Conservation (phyloP, 2,113 vertebrate species). For the Athene cunicularia region DNA sequence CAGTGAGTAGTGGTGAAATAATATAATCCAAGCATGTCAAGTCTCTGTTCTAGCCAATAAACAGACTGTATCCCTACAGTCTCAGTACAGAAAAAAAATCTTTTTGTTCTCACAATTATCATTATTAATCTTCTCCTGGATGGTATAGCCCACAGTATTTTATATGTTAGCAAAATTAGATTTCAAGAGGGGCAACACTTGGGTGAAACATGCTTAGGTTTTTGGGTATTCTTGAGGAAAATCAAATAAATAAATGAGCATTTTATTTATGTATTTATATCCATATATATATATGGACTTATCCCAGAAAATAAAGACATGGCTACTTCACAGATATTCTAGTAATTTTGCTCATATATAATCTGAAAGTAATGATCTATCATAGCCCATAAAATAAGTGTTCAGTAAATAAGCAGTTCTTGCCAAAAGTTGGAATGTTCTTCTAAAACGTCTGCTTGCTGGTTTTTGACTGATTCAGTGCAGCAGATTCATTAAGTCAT, state of each 20-base stretch:
- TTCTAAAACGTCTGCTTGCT: neutral
- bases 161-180: neutral
- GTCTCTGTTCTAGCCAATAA: neutral
- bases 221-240: neutral
- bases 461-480: neutral
- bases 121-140: neutral
- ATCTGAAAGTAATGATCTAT: neutral
- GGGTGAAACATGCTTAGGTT: neutral
- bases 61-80: neutral
- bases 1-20: neutral
- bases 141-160: neutral
- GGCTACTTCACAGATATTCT: neutral
- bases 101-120: neutral
- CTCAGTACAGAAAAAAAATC: neutral
- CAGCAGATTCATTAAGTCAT: conserved; percentile 24
- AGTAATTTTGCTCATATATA: neutral
- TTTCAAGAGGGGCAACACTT: neutral
- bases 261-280: neutral
- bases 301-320: neutral
- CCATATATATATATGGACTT: neutral
- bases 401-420: neutral
- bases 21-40: neutral
- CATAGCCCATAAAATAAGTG: neutral
- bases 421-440: neutral
- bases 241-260: neutral